A percentile compares a stretch with the other conserved stretches of the same genome.
Evolutionary conservation across 2,797 vertebrate species (phyloP).

Genomic region (Lutjanus campechanus): DNA sequence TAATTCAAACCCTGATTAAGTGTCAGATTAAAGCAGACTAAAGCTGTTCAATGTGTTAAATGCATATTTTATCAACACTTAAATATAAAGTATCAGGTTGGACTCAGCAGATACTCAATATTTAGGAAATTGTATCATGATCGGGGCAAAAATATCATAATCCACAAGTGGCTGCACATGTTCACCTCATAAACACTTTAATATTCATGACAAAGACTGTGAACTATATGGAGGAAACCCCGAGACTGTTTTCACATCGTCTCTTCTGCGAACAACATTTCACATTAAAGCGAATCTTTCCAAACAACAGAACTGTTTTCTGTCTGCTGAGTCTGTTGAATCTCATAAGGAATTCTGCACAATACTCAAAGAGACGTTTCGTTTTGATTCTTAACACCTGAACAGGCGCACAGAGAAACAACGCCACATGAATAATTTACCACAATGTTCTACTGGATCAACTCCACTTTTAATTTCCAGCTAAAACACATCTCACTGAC

Average conservation of each 20-base stretch:
- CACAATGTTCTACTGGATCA: not conserved
- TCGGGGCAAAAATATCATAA: too few species aligned
- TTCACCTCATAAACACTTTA: not conserved
- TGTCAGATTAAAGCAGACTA: too few species aligned
- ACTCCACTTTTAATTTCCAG: slow-evolving; percentile 11
- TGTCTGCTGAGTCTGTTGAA: not conserved
- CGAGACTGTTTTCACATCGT: not conserved
- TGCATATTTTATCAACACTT: too few species aligned
- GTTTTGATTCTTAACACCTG: slow-evolving; percentile 22
- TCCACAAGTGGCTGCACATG: too few species aligned
- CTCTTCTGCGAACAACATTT: not conserved
- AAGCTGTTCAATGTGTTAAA: too few species aligned
- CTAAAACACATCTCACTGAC: not conserved
- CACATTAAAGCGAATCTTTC: not conserved
- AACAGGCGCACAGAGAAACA: not conserved
- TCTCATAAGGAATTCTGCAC: not conserved
- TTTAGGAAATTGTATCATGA: too few species aligned
- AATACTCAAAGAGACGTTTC: not conserved
- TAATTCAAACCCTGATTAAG: too few species aligned
- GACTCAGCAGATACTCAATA: too few species aligned
- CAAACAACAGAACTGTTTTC: not conserved
- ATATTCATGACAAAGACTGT: not conserved
- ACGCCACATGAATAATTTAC: slow-evolving; percentile 32
- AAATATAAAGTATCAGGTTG: too few species aligned
- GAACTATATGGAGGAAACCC: not conserved